Percentiles rank a stretch among this genome's conserved stretches.
Evolutionary conservation across 2,888 invertebrate genomes (phyloP).

Genomic region (Teleiodes luculella): DNA sequence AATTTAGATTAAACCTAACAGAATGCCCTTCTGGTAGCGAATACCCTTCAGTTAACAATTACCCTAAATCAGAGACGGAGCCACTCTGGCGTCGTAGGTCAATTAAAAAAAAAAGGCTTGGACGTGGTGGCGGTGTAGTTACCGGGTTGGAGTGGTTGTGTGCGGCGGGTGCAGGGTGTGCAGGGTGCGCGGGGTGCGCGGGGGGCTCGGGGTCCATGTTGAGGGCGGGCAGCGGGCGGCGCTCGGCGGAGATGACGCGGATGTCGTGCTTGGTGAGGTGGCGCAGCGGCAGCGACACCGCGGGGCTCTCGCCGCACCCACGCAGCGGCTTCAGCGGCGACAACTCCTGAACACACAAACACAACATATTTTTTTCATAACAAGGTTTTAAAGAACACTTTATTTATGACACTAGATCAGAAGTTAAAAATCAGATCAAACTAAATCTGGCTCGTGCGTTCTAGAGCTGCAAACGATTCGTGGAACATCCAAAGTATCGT

Average conservation of each 20-base stretch:
- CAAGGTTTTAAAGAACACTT: too few species aligned
- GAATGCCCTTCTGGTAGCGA: too few species aligned
- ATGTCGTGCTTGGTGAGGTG: background rate
- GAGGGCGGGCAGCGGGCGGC: background rate
- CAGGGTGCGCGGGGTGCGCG: slow-evolving; percentile 27
- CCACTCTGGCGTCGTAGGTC: background rate
- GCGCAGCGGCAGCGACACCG: background rate
- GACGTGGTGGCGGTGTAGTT: background rate
- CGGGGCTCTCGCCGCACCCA: background rate
- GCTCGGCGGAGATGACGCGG: background rate
- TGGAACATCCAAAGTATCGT: too few species aligned
- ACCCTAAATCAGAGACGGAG: too few species aligned
- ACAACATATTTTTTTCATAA: too few species aligned
- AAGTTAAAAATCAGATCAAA: too few species aligned
- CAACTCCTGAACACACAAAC: too few species aligned
- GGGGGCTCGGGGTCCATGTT: slow-evolving; percentile 28
- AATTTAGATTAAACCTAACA: too few species aligned
- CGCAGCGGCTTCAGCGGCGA: slow-evolving; percentile 35
- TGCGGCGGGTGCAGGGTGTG: background rate
- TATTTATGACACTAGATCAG: too few species aligned
- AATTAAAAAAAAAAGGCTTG: background rate
- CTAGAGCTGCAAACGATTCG: too few species aligned
- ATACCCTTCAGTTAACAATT: too few species aligned
- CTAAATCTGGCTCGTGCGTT: too few species aligned
- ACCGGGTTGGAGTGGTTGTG: background rate